These are phyloP conservation scores for Campylomormyrus tamandua DNA, from an alignment of 2,113 vertebrate species.

Conservation along the genomic window DNA sequence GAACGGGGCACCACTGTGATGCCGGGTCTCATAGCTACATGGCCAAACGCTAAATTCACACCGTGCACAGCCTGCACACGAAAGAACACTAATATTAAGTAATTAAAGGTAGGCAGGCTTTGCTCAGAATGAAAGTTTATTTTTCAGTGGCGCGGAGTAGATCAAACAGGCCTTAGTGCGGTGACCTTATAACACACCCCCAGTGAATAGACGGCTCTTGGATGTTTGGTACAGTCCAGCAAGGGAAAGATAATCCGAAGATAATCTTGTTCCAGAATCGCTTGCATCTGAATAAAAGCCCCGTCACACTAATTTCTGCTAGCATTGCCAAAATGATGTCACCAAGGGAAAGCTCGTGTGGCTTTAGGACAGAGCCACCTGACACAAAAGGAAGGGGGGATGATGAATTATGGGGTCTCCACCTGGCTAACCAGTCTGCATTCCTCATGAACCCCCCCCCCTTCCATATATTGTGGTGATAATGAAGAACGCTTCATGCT, in stretches of 20 bases:
- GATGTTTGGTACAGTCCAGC: neutral
- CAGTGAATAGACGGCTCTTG: neutral
- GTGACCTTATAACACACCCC: neutral
- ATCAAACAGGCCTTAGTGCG: neutral
- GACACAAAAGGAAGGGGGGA: neutral
- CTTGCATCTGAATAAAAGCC: neutral
- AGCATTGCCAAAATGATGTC: neutral
- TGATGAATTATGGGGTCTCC: neutral
- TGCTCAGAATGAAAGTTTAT: neutral
- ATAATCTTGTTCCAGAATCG: constrained; percentile 34
- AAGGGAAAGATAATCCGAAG: constrained; percentile 40
- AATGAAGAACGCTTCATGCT: neutral
- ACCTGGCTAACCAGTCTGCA: neutral
- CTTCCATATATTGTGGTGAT: neutral
- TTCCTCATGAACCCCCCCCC: neutral
- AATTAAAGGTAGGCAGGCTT: neutral
- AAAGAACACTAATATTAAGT: neutral
- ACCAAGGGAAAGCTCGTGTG: neutral
- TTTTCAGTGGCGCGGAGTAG: too few relatives aligned
- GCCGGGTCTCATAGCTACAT: neutral
- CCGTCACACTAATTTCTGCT: neutral
- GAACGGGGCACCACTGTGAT: neutral
- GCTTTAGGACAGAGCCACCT: neutral
- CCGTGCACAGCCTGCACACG: neutral
- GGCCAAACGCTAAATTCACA: neutral